Evolutionary conservation across 1,140 invertebrate species (phyloP).

Genomic region (Protaetia brevitarsis): DNA sequence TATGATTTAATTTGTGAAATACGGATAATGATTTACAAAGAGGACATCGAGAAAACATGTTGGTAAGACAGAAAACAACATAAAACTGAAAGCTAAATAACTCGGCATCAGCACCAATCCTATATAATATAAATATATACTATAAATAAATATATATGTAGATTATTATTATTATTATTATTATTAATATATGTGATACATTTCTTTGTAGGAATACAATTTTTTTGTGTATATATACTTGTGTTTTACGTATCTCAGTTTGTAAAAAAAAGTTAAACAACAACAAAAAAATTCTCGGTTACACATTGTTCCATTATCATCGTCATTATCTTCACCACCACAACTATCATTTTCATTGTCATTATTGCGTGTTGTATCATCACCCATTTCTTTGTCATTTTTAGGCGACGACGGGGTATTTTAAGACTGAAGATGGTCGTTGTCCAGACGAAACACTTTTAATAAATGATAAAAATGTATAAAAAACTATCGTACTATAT

Average conservation of each 20-base stretch:
- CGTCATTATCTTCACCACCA: conserved; percentile 55
- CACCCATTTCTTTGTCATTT: conserved; percentile 27
- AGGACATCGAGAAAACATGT: conserved; percentile 25
- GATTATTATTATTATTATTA: conserved; percentile 40
- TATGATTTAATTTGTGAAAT: conserved; percentile 35
- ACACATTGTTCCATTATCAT: conserved; percentile 49
- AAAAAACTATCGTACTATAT: conserved; percentile 20
- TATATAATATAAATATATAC: conserved; percentile 35
- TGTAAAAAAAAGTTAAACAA: conserved; percentile 35
- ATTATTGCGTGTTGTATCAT: conserved; percentile 31
- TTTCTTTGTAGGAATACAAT: conserved; percentile 44
- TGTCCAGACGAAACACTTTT: conserved; percentile 20
- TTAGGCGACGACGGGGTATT: conserved; percentile 30
- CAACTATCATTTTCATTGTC: conserved; percentile 33
- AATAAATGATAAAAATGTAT: conserved; percentile 17
- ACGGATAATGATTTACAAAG: conserved; percentile 24
- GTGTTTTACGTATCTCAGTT: conserved; percentile 48
- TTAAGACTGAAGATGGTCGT: conserved; percentile 41
- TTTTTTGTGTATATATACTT: conserved; percentile 42
- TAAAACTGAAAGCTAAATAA: conserved; percentile 18
- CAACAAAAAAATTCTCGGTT: conserved; percentile 40
- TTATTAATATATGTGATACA: conserved; percentile 49
- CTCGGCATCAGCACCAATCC: conserved; percentile 47
- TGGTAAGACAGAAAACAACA: neutral
- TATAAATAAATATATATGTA: conserved; percentile 39